phyloP scores from a whole-genome alignment of 1,140 invertebrate genomes.

The Bombus polaris region DNA sequence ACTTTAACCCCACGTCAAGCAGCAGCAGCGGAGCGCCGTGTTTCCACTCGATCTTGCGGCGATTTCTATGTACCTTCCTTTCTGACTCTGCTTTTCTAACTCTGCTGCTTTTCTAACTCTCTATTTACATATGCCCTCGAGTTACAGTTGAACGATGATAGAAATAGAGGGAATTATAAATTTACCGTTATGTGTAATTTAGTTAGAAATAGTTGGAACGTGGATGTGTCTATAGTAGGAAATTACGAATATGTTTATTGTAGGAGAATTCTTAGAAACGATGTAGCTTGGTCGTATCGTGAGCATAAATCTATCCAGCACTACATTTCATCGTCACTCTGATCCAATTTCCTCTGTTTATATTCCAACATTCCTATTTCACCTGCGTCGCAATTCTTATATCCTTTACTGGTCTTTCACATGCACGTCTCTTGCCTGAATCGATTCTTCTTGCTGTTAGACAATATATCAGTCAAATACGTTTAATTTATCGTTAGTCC shows the following conservation, averaged over 20 bases:
- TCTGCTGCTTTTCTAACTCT: too few species aligned
- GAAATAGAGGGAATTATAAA: not conserved
- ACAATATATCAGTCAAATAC: not conserved
- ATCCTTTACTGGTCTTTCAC: not conserved
- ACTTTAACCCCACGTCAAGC: conserved; percentile 50
- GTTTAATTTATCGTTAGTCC: not conserved
- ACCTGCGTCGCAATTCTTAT: not conserved
- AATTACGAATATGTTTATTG: not conserved
- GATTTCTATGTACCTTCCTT: not conserved
- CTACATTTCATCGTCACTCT: not conserved
- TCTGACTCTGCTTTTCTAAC: too few species aligned
- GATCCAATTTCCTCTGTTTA: not conserved
- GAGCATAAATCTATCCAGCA: not conserved
- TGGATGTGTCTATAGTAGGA: not conserved
- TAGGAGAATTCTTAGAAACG: not conserved
- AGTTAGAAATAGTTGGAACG: not conserved
- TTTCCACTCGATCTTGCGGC: not conserved
- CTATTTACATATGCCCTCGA: not conserved
- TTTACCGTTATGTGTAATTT: not conserved
- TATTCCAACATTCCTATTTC: not conserved
- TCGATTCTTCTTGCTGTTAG: too few species aligned
- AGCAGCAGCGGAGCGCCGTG: not conserved
- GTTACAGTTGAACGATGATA: not conserved
- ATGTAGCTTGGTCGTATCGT: not conserved
- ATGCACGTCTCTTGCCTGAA: too few species aligned